Base-by-base conservation (phyloP, 2,888 invertebrate genomes). In the Rhagium mordax region DNA sequence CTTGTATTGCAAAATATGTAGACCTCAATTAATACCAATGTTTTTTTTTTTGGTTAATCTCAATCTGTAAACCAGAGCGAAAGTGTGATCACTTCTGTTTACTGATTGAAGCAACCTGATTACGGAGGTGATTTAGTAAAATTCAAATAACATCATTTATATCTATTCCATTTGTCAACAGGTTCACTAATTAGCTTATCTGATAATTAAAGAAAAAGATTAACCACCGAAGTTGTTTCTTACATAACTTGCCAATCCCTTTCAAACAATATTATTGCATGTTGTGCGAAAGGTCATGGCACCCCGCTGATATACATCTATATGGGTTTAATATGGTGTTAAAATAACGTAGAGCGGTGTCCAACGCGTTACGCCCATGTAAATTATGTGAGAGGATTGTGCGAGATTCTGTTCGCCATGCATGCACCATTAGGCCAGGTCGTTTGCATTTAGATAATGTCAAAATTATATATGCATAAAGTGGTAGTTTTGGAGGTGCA, bases 181-280 rank as follows among this genome's bases (percentile, higher is more conserved):
- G 5, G n/a, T 41, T 41, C 41, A 3, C n/a, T 53, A 20, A 24
- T 53, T 53, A 21, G 20, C 21, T 21, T 21, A n/a, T 53, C 20
- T 21, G 20, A 13, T 53, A 53, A 53, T 53, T 53, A 53, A 53
- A 21, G 53, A 13, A 53, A 24, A 20, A 53, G 21, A 21, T 53
- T 24, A 51, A 53, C 13, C 3, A 13, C 21, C 20, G 21, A 53
- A 53, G 21, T 13, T 21, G 20, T 21, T n/a, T 13, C 13, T 53
- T 53, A 53, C 53, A 24, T 21, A 53, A 53, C 5, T n/a, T 6
- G 20, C 53, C 53, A 53, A 53, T 53, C 53, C 53, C 21, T 53
- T 1, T 13, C 53, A 2, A n/a, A 10, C 20, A 53, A 24, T 24
- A 21, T 53, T 53, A 53, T 53, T 53, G 53, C 53, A 53, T 24